Base-by-base conservation (phyloP, 1,140 invertebrate genomes). In the Maniola jurtina region DNA sequence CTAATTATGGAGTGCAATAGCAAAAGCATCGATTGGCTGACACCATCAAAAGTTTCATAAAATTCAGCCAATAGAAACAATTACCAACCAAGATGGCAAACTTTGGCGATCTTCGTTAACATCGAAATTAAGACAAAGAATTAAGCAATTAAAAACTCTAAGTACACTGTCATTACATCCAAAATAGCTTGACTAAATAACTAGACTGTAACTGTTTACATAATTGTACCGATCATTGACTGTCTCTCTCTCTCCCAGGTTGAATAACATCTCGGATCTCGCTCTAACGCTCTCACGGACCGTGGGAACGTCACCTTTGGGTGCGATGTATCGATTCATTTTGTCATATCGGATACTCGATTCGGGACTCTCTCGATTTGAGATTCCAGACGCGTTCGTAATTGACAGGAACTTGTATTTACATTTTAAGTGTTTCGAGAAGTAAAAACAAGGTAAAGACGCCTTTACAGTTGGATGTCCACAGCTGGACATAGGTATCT, bases 261-360 rank as follows among this genome's bases (percentile, higher is more conserved):
- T 6, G 25, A 25, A 11, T 38, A 35, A 25, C 25, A 64, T 56
- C 57, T 52, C 50, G 34, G 67, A 56, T 75, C 74, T 45, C 74
- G 61, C 45, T 76, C 74, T 50, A 50, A 36, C 72, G 65, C 59
- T 84, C 83, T 80, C 82, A 84, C 82, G 81, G 74, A 73, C 73
- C 85, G 83, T 86, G 85, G 78, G 85, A 88, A 84, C 79, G 66
- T 82, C 79, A 83, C 80, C 82, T 84, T 84, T 84, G 71, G 65
- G 73, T 70, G 68, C 75, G 75, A 81, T 84, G 74, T 77, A 81
- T 80, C 79, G 82, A 81, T 79, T 74, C 71, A 72, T 72, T 73
- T 68, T 72, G 70, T 72, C 73, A 66, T 25, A 25, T 68, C 55
- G 64, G 65, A 71, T 70, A 68, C 61, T 38, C 66, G 70, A 71